A percentile compares a stretch with the other conserved stretches of the same genome.
Conservation (phyloP, 53 echinoderm and acorn worm species). For the Luidia sarsii region DNA sequence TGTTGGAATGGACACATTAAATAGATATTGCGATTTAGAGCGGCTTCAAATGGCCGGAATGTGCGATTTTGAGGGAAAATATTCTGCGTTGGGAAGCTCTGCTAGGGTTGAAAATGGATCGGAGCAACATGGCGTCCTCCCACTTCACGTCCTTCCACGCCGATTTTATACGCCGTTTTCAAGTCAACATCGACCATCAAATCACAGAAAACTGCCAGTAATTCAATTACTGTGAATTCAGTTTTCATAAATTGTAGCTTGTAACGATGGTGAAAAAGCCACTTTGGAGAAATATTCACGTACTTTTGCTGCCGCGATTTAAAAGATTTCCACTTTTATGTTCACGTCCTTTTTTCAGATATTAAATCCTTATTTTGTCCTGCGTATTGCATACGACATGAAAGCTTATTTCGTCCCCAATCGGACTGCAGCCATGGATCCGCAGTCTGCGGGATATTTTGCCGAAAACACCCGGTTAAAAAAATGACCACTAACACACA, state of each 20-base stretch:
- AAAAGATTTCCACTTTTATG: background rate
- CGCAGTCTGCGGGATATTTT: background rate
- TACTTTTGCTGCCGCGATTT: background rate
- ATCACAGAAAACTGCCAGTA: too few species aligned
- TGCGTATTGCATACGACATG: background rate
- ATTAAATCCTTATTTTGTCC: background rate
- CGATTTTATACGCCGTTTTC: background rate
- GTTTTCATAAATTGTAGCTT: background rate
- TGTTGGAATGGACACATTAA: background rate
- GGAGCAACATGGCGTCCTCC: slow-evolving; percentile 17
- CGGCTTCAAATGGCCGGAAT: background rate
- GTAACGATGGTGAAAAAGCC: background rate
- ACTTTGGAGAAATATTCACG: background rate
- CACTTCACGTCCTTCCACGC: slow-evolving; percentile 15
- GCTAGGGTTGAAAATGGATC: background rate
- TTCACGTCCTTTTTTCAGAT: background rate
- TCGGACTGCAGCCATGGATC: background rate
- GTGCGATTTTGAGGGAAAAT: background rate
- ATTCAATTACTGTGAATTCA: background rate
- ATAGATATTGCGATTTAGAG: background rate
- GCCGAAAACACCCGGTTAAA: background rate
- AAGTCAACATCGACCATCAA: background rate
- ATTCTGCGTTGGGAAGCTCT: background rate
- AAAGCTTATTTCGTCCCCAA: slow-evolving; percentile 20
- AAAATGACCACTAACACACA: slow-evolving; percentile 34